phyloP scores from a whole-genome alignment of 1,140 invertebrate species.

The Sinella curviseta region DNA sequence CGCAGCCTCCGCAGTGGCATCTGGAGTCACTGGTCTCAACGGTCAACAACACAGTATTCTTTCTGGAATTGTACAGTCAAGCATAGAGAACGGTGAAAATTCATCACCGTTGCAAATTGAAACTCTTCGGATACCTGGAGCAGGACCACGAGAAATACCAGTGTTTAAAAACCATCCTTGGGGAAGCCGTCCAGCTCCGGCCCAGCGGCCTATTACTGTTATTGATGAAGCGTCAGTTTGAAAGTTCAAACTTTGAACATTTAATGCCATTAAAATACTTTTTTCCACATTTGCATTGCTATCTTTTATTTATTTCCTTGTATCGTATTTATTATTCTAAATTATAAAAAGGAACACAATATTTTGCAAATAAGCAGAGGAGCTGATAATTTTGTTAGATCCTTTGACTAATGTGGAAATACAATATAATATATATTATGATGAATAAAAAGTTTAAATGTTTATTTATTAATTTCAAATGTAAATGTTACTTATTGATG shows the following conservation, averaged over 20 bases:
- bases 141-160: constrained; percentile 43
- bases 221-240: constrained; percentile 67
- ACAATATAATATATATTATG: too few species aligned
- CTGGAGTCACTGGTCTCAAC: neutral
- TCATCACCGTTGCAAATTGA: constrained; percentile 10
- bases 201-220: constrained; percentile 62
- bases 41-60: constrained; percentile 6
- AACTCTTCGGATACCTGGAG: neutral
- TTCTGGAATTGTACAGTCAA: neutral
- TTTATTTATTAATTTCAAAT: too few species aligned
- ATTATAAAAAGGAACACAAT: too few species aligned
- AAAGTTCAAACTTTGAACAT: constrained; percentile 33
- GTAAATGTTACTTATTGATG: too few species aligned
- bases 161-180: constrained; percentile 40
- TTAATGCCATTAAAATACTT: too few species aligned
- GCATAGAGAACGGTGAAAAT: neutral
- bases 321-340: too few species aligned
- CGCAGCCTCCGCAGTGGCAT: constrained; percentile 31
- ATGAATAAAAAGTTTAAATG: too few species aligned
- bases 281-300: too few species aligned
- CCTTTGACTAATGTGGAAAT: too few species aligned
- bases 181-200: constrained; percentile 9
- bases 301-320: too few species aligned
- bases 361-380: too few species aligned
- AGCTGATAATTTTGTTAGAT: too few species aligned